Evolutionary conservation across 2,888 invertebrate species (phyloP).

Genomic region (Synergus umbraculus): DNA sequence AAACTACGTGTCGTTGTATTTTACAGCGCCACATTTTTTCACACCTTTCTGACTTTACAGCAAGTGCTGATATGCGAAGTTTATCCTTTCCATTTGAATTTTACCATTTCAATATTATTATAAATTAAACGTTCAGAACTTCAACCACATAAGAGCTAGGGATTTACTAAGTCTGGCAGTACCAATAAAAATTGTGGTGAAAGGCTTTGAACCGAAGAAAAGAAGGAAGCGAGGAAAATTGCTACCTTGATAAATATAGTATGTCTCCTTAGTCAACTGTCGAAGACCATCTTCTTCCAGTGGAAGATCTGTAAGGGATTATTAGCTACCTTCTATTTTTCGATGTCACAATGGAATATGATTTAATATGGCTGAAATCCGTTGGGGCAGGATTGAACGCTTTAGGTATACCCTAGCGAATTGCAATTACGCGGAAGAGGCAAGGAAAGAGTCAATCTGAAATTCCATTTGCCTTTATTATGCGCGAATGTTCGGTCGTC

Average conservation of each 20-base stretch:
- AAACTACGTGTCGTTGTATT: conserved; percentile 27
- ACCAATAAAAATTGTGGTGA: conserved; percentile 25
- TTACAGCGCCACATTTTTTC: conserved; percentile 7
- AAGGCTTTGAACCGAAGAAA: conserved; percentile 19
- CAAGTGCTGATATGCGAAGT: background rate
- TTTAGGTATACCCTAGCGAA: conserved; percentile 58
- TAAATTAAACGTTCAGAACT: too few relatives aligned
- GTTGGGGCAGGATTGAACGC: conserved; percentile 60
- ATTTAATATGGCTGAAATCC: conserved; percentile 67
- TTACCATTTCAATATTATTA: too few relatives aligned
- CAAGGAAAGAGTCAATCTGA: conserved; percentile 59
- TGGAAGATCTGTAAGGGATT: conserved; percentile 62
- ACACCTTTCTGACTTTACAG: conserved; percentile 25
- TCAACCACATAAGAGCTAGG: background rate
- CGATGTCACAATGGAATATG: conserved; percentile 65
- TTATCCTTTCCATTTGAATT: background rate
- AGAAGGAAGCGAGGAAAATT: conserved; percentile 33
- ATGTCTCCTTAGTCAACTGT: conserved; percentile 36
- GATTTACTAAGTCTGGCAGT: background rate
- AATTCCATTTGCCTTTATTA: conserved; percentile 68
- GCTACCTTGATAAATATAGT: conserved; percentile 32
- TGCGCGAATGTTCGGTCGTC: conserved; percentile 54
- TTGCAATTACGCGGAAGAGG: conserved; percentile 55
- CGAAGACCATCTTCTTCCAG: conserved; percentile 18
- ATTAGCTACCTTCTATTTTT: conserved; percentile 61